Conservation (phyloP, 2,113 vertebrate genomes). For the Sorex fumeus region DNA sequence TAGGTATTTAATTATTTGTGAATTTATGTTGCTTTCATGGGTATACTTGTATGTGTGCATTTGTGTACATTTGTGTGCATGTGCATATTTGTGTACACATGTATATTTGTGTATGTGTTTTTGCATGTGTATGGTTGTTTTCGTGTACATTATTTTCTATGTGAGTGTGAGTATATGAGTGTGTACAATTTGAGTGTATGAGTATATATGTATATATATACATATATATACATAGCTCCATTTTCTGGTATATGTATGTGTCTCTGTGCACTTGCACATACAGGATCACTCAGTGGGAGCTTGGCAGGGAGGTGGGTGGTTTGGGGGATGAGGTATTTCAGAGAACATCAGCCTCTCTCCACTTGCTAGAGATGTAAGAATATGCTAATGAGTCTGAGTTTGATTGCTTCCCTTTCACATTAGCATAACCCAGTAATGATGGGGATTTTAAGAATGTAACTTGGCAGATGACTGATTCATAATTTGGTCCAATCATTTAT, state of each 20-base stretch:
- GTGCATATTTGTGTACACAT: no score
- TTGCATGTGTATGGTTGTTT: no score
- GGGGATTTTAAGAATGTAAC: conserved; percentile 68
- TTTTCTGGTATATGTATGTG: background rate
- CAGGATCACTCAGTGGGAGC: rapidly evolving
- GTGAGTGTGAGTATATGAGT: background rate
- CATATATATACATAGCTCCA: no score
- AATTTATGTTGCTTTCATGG: background rate
- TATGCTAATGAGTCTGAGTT: conserved; percentile 48
- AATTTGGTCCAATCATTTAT: conserved; percentile 72
- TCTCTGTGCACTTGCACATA: no score
- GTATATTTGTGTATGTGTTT: no score
- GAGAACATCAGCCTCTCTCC: conserved; percentile 9
- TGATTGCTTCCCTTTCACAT: conserved; percentile 58
- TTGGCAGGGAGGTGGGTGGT: background rate
- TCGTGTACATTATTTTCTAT: no score
- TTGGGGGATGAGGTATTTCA: background rate
- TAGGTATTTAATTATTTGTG: background rate
- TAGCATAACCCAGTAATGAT: conserved; percentile 54
- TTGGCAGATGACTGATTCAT: conserved; percentile 73
- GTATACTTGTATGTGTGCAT: background rate
- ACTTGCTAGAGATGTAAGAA: conserved; percentile 20
- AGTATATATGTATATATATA: background rate
- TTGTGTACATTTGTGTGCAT: background rate
- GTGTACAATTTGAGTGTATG: background rate